These are phyloP conservation scores for Passerina amoena DNA, from an alignment of 2,113 vertebrate genomes.

Conservation along the genomic window DNA sequence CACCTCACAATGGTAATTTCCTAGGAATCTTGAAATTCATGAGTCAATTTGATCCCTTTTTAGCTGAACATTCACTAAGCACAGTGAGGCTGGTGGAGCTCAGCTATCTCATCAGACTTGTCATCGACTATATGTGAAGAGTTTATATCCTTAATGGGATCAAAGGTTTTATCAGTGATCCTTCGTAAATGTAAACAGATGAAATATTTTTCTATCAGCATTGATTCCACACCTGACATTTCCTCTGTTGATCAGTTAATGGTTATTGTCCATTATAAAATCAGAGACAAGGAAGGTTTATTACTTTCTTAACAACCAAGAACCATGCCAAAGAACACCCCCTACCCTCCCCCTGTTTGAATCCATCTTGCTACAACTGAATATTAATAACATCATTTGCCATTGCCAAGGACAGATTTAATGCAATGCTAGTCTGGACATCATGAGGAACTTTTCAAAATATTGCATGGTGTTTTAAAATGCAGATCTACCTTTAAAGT, in stretches of 20 bases:
- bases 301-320: constrained; percentile 59
- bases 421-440: constrained; percentile 2
- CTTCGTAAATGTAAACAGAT: constrained; percentile 70
- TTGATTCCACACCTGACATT: constrained; percentile 74
- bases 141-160: constrained; percentile 80
- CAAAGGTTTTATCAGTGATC: constrained; percentile 76
- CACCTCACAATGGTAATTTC: constrained; percentile 77
- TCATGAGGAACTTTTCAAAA: constrained; percentile 23
- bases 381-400: constrained; percentile 59
- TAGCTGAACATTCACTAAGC: constrained; percentile 66
- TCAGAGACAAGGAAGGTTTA: constrained; percentile 59
- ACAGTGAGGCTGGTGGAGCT: constrained; percentile 56
- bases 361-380: constrained; percentile 37
- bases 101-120: constrained; percentile 66
- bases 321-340: background rate
- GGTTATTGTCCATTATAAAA: constrained; percentile 70
- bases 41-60: constrained; percentile 74
- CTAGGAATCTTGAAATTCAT: constrained; percentile 72
- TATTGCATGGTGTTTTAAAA: background rate
- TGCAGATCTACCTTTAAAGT: constrained; percentile 31
- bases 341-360: background rate
- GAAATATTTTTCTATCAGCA: constrained; percentile 70
- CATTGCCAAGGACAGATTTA: constrained; percentile 46
- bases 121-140: constrained; percentile 73
- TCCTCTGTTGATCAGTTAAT: constrained; percentile 73